Conservation (phyloP, 2,113 vertebrate genomes). For the Cygnus buccinator region DNA sequence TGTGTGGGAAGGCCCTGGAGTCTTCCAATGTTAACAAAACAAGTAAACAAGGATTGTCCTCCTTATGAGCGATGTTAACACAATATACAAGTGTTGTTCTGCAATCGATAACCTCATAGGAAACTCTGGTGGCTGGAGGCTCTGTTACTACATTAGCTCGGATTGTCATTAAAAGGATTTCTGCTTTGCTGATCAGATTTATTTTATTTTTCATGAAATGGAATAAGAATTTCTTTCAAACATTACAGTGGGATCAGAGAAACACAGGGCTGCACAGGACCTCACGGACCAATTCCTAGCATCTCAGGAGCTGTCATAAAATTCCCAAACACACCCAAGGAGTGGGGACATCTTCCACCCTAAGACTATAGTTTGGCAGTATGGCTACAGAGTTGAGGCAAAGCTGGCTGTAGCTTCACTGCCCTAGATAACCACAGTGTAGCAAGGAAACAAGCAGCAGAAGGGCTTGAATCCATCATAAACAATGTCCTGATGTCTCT, state of each 20-base stretch:
- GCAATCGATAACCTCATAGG: not conserved
- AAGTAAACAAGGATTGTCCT: slow-evolving; percentile 41
- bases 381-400: not conserved
- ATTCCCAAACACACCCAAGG: not conserved
- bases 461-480: not conserved
- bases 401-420: not conserved
- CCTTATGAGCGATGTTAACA: not conserved
- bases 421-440: fast-evolving
- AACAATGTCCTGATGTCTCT: not conserved
- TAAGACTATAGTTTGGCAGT: not conserved
- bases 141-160: not conserved
- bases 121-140: not conserved
- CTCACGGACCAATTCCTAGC: not conserved
- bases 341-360: not conserved
- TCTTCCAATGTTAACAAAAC: slow-evolving; percentile 44
- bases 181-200: not conserved
- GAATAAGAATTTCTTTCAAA: not conserved
- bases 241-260: not conserved
- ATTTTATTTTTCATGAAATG: not conserved
- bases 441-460: not conserved
- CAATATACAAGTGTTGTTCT: not conserved
- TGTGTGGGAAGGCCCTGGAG: slow-evolving; percentile 36
- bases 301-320: not conserved
- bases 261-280: not conserved
- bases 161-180: not conserved